These are phyloP conservation scores for Rhizomys pruinosus DNA, from an alignment of 2,113 vertebrate genomes.

Conservation along the genomic window DNA sequence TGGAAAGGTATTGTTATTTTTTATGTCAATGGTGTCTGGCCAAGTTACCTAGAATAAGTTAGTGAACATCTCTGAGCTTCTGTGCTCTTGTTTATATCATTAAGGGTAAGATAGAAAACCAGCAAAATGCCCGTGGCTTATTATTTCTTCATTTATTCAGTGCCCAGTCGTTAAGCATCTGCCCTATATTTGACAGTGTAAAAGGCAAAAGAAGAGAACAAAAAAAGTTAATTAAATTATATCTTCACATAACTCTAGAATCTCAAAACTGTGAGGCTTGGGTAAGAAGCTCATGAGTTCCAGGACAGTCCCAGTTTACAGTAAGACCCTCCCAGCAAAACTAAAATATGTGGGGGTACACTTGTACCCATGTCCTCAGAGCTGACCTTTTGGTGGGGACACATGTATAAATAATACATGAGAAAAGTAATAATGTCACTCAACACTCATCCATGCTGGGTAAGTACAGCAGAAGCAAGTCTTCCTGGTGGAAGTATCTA, in stretches of 20 bases:
- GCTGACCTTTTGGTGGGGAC: neutral
- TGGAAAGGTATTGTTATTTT: neutral
- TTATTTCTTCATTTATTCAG: slow-evolving; percentile 34
- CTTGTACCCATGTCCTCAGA: neutral
- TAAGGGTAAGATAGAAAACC: neutral
- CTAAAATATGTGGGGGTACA: neutral
- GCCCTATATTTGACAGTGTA: neutral
- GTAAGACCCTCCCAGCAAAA: neutral
- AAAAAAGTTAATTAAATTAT: slow-evolving; percentile 46
- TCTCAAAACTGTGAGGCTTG: neutral
- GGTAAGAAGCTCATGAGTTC: neutral
- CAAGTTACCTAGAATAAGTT: neutral
- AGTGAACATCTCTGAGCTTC: neutral
- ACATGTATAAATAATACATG: neutral
- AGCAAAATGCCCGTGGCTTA: neutral
- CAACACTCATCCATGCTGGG: neutral
- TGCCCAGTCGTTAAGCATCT: neutral
- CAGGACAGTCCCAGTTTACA: neutral
- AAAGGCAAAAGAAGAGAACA: slow-evolving; percentile 2
- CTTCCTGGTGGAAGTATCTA: neutral
- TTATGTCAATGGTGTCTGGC: neutral
- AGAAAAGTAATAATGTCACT: neutral
- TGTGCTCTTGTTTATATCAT: neutral
- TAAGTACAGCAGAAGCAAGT: neutral
- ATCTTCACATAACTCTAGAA: neutral